Percentiles rank a stretch among this genome's conserved stretches.
These are phyloP conservation scores for Spilogale gracilis DNA, from an alignment of 2,113 vertebrate species.

Conservation along the genomic window DNA sequence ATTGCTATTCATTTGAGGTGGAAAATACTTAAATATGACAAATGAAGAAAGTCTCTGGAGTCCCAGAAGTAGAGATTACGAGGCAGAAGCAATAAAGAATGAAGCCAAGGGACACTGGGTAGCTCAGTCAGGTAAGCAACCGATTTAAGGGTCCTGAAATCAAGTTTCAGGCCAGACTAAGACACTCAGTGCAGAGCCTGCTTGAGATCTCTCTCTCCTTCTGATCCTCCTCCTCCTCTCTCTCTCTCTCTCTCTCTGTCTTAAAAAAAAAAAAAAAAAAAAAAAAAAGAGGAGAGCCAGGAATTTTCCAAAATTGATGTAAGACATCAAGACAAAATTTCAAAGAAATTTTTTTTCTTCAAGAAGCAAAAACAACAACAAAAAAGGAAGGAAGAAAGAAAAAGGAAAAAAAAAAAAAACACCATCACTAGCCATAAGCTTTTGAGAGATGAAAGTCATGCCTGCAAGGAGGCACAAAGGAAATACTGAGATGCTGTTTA, in stretches of 20 bases:
- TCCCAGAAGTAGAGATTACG: not conserved
- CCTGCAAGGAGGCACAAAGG: rapidly evolving
- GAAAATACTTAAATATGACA: not conserved
- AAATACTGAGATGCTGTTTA: not conserved
- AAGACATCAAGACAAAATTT: not conserved
- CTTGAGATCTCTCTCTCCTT: not conserved
- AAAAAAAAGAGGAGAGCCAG: not conserved
- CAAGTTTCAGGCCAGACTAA: not conserved
- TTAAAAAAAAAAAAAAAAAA: not conserved
- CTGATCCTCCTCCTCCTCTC: not conserved
- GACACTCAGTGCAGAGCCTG: not conserved
- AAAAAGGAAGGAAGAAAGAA: not conserved
- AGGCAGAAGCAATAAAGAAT: not conserved
- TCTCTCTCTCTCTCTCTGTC: not conserved
- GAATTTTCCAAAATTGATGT: not conserved
- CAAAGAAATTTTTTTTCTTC: not conserved
- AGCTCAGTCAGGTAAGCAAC: not conserved
- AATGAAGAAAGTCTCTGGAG: not conserved
- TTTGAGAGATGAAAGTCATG: not conserved
- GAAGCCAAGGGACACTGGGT: not conserved
- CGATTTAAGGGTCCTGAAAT: not conserved
- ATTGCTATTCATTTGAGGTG: not conserved
- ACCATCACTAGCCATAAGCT: too few species aligned
- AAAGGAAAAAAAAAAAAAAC: not conserved
- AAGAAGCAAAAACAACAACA: not conserved